Conservation (phyloP, 2,888 invertebrate genomes). For the Cosmorhoe ocellata region DNA sequence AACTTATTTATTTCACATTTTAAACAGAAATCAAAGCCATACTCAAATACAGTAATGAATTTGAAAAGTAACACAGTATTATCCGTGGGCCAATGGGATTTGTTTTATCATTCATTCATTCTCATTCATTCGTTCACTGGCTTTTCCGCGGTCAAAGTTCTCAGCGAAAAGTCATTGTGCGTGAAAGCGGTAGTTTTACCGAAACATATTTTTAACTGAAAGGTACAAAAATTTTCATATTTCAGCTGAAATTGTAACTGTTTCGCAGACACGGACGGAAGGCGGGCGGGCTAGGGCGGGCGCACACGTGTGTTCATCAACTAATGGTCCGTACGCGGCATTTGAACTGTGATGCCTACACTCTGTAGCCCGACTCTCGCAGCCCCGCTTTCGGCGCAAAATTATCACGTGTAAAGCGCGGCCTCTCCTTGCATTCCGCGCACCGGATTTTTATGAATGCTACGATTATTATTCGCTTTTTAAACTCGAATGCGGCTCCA, state of each 20-base stretch:
- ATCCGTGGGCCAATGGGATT: slow-evolving; percentile 8
- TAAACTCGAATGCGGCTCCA: slow-evolving; percentile 78
- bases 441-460: slow-evolving; percentile 80
- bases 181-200: slow-evolving; percentile 75
- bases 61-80: neutral
- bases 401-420: slow-evolving; percentile 82
- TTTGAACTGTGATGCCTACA: slow-evolving; percentile 79
- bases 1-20: no score
- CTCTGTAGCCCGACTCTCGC: slow-evolving; percentile 62
- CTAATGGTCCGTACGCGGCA: slow-evolving; percentile 83
- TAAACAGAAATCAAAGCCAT: no score
- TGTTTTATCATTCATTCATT: slow-evolving; percentile 21
- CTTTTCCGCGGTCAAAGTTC: slow-evolving; percentile 58
- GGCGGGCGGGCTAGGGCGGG: slow-evolving; percentile 56
- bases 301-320: slow-evolving; percentile 80
- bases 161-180: slow-evolving; percentile 73
- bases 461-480: slow-evolving; percentile 81
- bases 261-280: slow-evolving; percentile 46
- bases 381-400: slow-evolving; percentile 77
- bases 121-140: slow-evolving; percentile 29
- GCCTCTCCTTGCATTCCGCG: slow-evolving; percentile 78
- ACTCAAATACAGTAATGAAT: neutral
- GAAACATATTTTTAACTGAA: slow-evolving; percentile 72
- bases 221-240: slow-evolving; percentile 78
- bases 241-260: slow-evolving; percentile 77